Evolutionary conservation across 1,140 invertebrate genomes (phyloP).

Genomic region (Zaprionus tsacasi): DNA sequence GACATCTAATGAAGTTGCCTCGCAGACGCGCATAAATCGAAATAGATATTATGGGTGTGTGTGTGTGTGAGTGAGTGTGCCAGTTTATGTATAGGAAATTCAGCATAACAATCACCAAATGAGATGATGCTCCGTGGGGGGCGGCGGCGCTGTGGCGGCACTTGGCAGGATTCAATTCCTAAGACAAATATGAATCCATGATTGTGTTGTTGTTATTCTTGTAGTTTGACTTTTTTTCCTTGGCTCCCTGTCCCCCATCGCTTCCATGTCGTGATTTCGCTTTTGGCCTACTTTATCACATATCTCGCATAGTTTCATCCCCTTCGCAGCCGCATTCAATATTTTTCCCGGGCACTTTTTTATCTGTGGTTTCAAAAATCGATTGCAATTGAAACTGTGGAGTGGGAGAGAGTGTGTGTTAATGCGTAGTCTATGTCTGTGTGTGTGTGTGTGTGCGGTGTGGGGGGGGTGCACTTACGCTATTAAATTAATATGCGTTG

Average conservation of each 20-base stretch:
- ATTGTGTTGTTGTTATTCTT: conserved; percentile 35
- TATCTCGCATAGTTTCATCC: conserved; percentile 43
- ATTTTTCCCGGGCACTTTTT: conserved; percentile 13
- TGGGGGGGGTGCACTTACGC: neutral
- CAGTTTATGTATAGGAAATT: conserved; percentile 30
- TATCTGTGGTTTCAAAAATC: conserved; percentile 34
- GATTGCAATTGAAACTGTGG: conserved; percentile 28
- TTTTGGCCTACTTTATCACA: conserved; percentile 36
- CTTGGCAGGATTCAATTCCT: conserved; percentile 36
- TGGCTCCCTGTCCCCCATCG: conserved; percentile 4
- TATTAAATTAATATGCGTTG: conserved; percentile 17
- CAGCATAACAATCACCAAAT: conserved; percentile 51
- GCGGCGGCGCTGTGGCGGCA: conserved; percentile 11
- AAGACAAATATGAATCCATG: conserved; percentile 52
- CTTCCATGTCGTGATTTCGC: conserved; percentile 25
- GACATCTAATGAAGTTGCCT: conserved; percentile 48
- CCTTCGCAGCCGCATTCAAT: conserved; percentile 32
- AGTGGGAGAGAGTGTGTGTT: neutral
- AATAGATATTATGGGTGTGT: conserved; percentile 26
- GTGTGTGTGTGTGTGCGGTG: neutral
- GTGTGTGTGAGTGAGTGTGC: conserved; percentile 4
- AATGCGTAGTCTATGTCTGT: neutral
- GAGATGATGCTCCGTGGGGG: conserved; percentile 25
- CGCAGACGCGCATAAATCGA: conserved; percentile 35
- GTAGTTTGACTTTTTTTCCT: conserved; percentile 4